These are phyloP conservation scores for Heteractis magnifica DNA, from an alignment of 92 coral and sea anemone genomes.

Conservation along the genomic window DNA sequence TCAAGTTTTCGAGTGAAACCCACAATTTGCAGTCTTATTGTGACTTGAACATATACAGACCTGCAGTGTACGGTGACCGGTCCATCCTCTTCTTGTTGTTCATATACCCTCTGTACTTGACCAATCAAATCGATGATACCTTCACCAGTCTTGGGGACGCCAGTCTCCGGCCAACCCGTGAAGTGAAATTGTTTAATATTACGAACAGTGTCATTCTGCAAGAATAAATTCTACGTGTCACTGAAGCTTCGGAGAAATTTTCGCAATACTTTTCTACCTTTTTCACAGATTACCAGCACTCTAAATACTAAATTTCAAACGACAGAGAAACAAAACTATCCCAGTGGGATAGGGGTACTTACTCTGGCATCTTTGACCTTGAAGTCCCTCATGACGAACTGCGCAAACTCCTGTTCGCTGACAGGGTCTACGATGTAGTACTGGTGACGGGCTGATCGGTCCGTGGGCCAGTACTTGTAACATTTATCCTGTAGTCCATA, in stretches of 20 bases:
- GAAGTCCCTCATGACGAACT: conserved; percentile 86
- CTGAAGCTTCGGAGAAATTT: too few relatives aligned
- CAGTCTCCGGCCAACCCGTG: conserved; percentile 86
- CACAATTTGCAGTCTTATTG: background rate
- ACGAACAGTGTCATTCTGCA: conserved; percentile 74
- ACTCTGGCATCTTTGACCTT: conserved; percentile 93
- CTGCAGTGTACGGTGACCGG: conserved; percentile 96
- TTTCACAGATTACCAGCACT: background rate
- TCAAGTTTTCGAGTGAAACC: too few relatives aligned
- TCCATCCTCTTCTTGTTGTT: conserved; percentile 89
- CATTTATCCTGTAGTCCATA: conserved; percentile 71
- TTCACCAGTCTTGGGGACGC: conserved; percentile 83
- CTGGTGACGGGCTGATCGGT: conserved; percentile 93
- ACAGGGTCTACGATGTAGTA: conserved; percentile 97
- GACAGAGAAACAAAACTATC: too few relatives aligned
- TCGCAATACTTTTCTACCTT: background rate
- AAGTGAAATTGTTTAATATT: conserved; percentile 91
- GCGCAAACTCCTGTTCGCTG: conserved; percentile 85
- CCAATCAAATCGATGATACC: conserved; percentile 94
- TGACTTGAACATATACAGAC: conserved; percentile 19
- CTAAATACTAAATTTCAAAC: too few relatives aligned
- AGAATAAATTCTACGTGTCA: background rate
- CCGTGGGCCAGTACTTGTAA: conserved; percentile 90
- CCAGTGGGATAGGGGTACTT: conserved; percentile 1
- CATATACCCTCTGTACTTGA: conserved; percentile 83